Percentiles rank a stretch among this genome's conserved stretches.
phyloP scores from a whole-genome alignment of 1,140 invertebrate species.

The Orius laevigatus region DNA sequence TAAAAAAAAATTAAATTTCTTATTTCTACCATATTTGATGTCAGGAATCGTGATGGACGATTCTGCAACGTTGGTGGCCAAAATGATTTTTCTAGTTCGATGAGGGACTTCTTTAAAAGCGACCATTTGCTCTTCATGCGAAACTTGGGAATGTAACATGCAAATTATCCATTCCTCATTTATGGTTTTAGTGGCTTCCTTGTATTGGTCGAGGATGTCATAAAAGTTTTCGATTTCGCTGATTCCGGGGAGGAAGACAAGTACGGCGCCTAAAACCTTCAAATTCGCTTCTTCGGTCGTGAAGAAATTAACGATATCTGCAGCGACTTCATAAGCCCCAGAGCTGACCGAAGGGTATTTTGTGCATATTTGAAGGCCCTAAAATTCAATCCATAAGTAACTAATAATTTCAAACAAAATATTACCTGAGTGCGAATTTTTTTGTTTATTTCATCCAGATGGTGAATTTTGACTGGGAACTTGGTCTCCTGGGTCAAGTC shows the following conservation, averaged over 20 bases:
- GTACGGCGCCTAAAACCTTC: conserved; percentile 35
- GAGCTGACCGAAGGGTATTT: conserved; percentile 33
- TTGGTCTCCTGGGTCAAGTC: conserved; percentile 28
- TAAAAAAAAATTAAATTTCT: too few species aligned
- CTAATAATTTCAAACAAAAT: too few species aligned
- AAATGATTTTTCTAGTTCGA: conserved; percentile 64
- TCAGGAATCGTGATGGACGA: conserved; percentile 91
- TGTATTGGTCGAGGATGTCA: background rate
- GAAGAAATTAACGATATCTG: conserved; percentile 37
- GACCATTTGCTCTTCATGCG: conserved; percentile 46
- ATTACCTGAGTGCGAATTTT: too few species aligned
- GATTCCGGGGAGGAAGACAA: conserved; percentile 78
- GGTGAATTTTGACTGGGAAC: conserved; percentile 42
- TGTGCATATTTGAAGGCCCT: conserved; percentile 29
- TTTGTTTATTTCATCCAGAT: conserved; percentile 35
- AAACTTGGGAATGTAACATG: conserved; percentile 48
- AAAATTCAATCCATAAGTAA: conserved; percentile 3
- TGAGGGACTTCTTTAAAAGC: conserved; percentile 41
- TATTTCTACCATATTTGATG: conserved; percentile 53
- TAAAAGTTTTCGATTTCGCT: conserved; percentile 57
- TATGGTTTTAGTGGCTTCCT: too few species aligned
- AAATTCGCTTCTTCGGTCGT: too few species aligned
- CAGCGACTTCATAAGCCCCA: conserved; percentile 37
- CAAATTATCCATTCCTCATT: conserved; percentile 14
- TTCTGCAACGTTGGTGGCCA: conserved; percentile 93